These are phyloP conservation scores for Rhea pennata DNA, from an alignment of 2,113 vertebrate genomes.

Conservation along the genomic window DNA sequence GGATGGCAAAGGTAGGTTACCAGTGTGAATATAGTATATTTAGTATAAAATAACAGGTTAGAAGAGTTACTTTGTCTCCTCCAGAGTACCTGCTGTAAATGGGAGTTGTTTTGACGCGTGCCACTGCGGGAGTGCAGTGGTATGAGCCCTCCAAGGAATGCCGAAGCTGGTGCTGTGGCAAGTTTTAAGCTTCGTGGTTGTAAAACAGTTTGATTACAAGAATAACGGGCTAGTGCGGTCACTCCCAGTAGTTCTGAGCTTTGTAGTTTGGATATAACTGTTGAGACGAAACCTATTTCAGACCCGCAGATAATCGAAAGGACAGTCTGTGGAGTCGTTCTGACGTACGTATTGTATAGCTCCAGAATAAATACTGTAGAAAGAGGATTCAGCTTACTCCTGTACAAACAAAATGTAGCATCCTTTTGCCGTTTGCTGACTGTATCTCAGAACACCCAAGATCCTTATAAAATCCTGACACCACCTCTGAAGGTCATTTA, in stretches of 20 bases:
- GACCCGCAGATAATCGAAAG: background rate
- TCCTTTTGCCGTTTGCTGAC: background rate
- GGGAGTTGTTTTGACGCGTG: background rate
- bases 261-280: background rate
- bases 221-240: background rate
- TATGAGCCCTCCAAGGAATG: background rate
- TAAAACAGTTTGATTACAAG: background rate
- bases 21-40: background rate
- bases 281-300: background rate
- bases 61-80: background rate
- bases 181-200: background rate
- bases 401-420: background rate
- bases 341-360: rapidly evolving
- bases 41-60: background rate
- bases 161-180: background rate
- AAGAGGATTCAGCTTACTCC: background rate
- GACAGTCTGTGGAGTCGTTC: background rate
- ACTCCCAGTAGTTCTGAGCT: rapidly evolving
- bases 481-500: background rate
- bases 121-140: background rate
- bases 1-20: background rate
- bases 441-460: constrained; percentile 9
- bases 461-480: constrained; percentile 2
- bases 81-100: background rate
- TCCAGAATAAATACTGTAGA: background rate